A percentile compares a stretch with the other conserved stretches of the same genome.
Evolutionary conservation across 1,140 invertebrate genomes (phyloP).

Genomic region (Argopecten irradians): DNA sequence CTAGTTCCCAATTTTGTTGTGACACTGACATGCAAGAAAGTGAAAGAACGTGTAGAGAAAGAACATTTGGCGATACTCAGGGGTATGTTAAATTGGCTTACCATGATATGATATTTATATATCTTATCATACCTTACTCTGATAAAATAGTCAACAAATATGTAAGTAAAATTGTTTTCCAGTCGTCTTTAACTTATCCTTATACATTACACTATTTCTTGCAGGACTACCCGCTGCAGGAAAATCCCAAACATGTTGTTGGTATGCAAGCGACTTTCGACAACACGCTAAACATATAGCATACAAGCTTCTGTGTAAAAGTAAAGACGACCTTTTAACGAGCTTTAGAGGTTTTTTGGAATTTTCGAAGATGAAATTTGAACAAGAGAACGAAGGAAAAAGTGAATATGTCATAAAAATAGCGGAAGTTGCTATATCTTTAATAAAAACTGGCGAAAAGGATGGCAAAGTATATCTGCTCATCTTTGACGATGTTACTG

Average conservation of each 20-base stretch:
- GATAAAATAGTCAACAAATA: not conserved
- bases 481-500: not conserved
- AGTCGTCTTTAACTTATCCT: not conserved
- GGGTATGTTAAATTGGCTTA: too few relatives aligned
- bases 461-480: not conserved
- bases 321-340: not conserved
- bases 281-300: not conserved
- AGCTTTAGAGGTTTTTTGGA: not conserved
- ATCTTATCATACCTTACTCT: not conserved
- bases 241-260: not conserved
- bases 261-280: not conserved
- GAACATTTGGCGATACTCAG: not conserved
- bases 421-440: not conserved
- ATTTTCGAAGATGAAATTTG: not conserved
- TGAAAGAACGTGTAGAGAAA: not conserved
- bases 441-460: not conserved
- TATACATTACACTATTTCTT: not conserved
- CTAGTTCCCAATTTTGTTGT: not conserved
- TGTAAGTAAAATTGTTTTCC: not conserved
- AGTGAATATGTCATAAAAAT: not conserved
- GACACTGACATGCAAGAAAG: not conserved
- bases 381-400: not conserved
- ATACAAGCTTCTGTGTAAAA: not conserved
- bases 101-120: not conserved
- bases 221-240: not conserved